Conservation (phyloP, 2,113 vertebrate species). For the Microtus montanus region DNA sequence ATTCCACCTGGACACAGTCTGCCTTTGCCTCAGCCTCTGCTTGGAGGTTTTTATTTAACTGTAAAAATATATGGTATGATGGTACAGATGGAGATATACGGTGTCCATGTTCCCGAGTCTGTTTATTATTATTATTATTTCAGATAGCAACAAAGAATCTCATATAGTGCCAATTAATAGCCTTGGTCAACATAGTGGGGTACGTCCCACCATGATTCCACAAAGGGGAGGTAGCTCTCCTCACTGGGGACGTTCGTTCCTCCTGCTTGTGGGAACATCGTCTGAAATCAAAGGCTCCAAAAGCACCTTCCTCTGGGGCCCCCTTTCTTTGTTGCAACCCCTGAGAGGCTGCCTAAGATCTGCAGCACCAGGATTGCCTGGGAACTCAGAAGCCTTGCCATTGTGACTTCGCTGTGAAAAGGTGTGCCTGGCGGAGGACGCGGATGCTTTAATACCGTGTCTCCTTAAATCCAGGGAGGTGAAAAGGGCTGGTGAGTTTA, state of each 20-base stretch:
- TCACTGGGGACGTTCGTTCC: neutral
- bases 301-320: neutral
- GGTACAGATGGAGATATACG: neutral
- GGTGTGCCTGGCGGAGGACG: neutral
- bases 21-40: conserved; percentile 21
- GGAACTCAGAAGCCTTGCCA: neutral
- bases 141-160: neutral
- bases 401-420: neutral
- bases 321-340: neutral
- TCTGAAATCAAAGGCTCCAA: neutral
- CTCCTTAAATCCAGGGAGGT: neutral
- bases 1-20: neutral
- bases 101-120: neutral
- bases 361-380: neutral
- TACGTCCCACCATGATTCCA: too few species aligned
- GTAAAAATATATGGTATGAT: neutral
- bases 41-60: conserved; percentile 14
- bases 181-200: neutral
- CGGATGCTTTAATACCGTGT: neutral
- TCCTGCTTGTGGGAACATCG: neutral
- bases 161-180: neutral
- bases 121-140: neutral
- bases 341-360: neutral
- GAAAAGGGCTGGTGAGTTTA: neutral
- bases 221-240: neutral